Conservation (phyloP, 1,140 invertebrate species). For the Bombus breviceps region DNA sequence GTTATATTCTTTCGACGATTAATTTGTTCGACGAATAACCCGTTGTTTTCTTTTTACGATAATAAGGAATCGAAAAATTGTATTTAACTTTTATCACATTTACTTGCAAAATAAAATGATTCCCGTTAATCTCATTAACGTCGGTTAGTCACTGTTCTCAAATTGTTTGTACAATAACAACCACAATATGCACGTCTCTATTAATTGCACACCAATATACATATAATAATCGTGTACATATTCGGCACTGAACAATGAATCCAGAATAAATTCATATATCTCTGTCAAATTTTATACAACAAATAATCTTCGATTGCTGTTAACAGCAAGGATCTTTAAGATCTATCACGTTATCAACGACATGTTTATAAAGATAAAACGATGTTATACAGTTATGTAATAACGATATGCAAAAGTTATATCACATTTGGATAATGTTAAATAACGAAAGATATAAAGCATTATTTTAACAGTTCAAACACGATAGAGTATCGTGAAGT, state of each 20-base stretch:
- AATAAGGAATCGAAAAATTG: not conserved
- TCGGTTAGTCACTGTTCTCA: not conserved
- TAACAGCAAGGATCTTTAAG: not conserved
- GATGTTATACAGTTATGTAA: conserved; percentile 18
- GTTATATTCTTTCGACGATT: too few relatives aligned
- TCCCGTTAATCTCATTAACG: not conserved
- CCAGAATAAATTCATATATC: not conserved
- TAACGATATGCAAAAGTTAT: not conserved
- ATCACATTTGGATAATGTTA: too few relatives aligned
- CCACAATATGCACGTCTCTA: not conserved
- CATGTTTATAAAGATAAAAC: conserved; percentile 9
- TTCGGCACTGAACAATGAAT: not conserved
- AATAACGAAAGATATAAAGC: not conserved
- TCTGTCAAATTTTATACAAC: not conserved
- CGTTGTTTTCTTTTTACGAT: not conserved
- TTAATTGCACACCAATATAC: not conserved
- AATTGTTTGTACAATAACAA: not conserved
- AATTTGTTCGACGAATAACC: not conserved
- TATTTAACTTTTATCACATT: not conserved
- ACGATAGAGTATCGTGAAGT: not conserved
- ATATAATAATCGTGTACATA: too few relatives aligned
- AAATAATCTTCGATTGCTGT: not conserved
- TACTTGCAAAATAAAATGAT: too few relatives aligned
- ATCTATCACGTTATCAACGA: not conserved
- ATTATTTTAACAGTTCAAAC: not conserved